Evolutionary conservation across 37 sponge, comb jelly and placozoan species (phyloP), one percentile per base, ranked within the genome.

Genomic region (Lycopodina hypogea): DNA sequence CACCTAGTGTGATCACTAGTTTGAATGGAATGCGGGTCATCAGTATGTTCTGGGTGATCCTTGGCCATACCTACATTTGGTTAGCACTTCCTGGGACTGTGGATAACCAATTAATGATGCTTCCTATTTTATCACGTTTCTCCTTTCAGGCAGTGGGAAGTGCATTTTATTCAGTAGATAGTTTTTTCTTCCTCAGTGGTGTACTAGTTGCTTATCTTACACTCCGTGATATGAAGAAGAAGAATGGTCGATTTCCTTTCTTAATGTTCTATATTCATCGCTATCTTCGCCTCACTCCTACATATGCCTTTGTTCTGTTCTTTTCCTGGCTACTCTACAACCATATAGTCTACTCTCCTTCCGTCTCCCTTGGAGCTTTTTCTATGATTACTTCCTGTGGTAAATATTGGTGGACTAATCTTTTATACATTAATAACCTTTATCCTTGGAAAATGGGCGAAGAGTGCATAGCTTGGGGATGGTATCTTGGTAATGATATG

Each of bases 401-500:
- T 3, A 66, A 66, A 19, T 92, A 96, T 68, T 96, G 97, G 97
- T 93, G 94, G 91, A 87, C 94, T 18, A 93, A 93, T 59, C 42
- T 90, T 15, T 81, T 96, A 52, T 96, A 90, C 78, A 90, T 96
- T 36, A 93, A 96, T 68, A 96, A 93, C 72, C 85, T 96, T 28
- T 90, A 86, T 71, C 97, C 97, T 9, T 51, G 51, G 42, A 60
- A 74, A 26, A 36, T 86, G 6, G 59, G 4, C 0, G 83, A 83
- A 3, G 60, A 88, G 60, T 96, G 97, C 72, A 70, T 87, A n/a
- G 86, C 78, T 4, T 93, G 94, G 94, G 51, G 84, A 0, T 96
- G 93, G 93, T 96, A 96, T 48, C 79, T 96, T 39, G 88, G 91
- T 14, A 85, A 82, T 69, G 97, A 96, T 59, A 93, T 93, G 89